Percentiles rank a stretch among this genome's conserved stretches.
Evolutionary conservation across 2,113 vertebrate genomes (phyloP).

Genomic region (Astur gentilis): DNA sequence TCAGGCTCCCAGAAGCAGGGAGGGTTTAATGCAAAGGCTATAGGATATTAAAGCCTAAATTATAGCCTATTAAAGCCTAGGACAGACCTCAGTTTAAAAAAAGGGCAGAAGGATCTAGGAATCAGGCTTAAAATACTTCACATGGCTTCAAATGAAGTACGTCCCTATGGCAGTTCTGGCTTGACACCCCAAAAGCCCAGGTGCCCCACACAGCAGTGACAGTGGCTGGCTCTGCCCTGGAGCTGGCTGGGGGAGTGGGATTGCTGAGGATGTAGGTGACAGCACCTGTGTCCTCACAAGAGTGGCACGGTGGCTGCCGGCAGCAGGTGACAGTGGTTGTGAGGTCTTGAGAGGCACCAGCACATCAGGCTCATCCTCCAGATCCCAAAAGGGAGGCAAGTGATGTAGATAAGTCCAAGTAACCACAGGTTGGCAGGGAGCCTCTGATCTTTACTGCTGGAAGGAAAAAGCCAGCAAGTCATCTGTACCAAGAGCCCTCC

Average conservation of each 20-base stretch:
- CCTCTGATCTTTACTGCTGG: neutral
- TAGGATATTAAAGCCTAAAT: neutral
- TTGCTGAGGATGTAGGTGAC: neutral
- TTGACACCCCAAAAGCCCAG: neutral
- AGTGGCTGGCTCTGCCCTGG: neutral
- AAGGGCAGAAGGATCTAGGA: neutral
- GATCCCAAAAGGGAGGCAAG: neutral
- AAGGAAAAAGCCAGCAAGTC: neutral
- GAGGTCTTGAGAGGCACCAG: neutral
- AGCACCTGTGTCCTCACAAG: neutral
- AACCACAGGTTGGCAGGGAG: neutral
- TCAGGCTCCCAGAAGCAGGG: neutral
- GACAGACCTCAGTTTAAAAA: neutral
- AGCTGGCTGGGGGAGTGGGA: accelerated
- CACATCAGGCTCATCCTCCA: neutral
- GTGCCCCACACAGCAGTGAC: neutral
- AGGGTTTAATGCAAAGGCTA: neutral
- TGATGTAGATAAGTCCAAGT: accelerated
- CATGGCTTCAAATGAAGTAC: neutral
- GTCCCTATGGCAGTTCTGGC: neutral
- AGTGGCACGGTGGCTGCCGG: accelerated
- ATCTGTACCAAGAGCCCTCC: neutral
- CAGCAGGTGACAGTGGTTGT: neutral
- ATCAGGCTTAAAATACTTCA: neutral
- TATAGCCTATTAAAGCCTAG: too few relatives aligned